Evolutionary conservation across 2,888 invertebrate species (phyloP), one percentile per base, ranked within the genome.

Genomic region (Lapara coniferarum): DNA sequence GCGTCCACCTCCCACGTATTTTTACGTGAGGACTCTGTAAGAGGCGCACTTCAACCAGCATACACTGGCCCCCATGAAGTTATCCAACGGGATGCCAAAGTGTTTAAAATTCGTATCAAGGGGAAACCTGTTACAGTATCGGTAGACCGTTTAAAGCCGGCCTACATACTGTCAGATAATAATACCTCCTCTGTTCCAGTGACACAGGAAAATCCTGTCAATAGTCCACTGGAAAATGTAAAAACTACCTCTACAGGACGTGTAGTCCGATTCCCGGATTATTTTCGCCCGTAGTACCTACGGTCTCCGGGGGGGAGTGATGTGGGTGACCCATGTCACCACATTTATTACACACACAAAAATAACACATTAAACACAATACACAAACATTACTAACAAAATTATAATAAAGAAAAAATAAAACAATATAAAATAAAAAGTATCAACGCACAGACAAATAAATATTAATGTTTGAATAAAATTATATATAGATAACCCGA

Each of bases 1-100:
- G 30, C 66, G 0, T 68, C 71, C 0, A 58, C 46, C 25, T 7
- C 25, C 0, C 71, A 71, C 52, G 71, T 71, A n/a, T 71, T 71
- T 44, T 16, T 71, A 25, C 57, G 71, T 55, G 71, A 71, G 30
- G 68, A 69, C 19, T 10, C 69, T 0, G 3, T 52, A 51, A 10
- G 66, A 19, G 46, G 51, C 16, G 12, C 52, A 14, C 16, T 66
- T 6, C 66, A 66, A 51, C 52, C 66, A 14, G 16, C 66, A 3
- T 66, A 66, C 8, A 16, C 66, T 16, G 66, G 66, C 3, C 66
- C 66, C 8, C 16, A 51, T 19, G 52, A 66, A 51, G 52, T 66
- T 30, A n/a, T 63, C 46, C 10, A 63, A 44, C 25, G 25, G 2
- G 25, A 25, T 25, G 25, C 25, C 25, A 25, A 25, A 25, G 25